Percentiles rank a stretch among this genome's conserved stretches.
phyloP scores from a whole-genome alignment of 2,888 invertebrate genomes.

The Cheiracanthium punctorium region DNA sequence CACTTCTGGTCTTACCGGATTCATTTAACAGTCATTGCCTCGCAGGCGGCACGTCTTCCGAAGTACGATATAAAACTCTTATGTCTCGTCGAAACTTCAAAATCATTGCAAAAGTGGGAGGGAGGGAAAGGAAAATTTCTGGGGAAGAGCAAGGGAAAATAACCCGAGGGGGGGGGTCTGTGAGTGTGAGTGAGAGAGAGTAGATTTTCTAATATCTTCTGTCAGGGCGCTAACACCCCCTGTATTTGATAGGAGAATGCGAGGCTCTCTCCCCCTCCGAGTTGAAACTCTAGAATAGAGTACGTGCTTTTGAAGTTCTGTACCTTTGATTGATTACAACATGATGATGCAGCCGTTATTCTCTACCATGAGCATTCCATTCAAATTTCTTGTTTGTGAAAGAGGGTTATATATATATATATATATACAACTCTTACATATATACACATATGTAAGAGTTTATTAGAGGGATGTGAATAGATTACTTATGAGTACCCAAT shows the following conservation, averaged over 20 bases:
- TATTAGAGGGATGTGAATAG: neutral
- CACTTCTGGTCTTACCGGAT: neutral
- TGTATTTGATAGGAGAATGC: neutral
- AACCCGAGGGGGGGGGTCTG: constrained; percentile 15
- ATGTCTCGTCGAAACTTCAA: neutral
- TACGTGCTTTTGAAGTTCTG: constrained; percentile 1
- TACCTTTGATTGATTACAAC: neutral
- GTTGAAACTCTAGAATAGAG: neutral
- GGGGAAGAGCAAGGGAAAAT: neutral
- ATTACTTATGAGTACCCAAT: neutral
- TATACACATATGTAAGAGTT: no score
- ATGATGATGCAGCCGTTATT: neutral
- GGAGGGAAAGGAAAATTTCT: neutral
- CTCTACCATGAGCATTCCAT: neutral
- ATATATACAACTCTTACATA: no score
- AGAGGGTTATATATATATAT: no score
- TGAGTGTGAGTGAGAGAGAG: no score
- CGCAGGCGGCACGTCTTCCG: neutral
- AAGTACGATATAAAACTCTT: neutral
- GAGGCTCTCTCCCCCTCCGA: neutral
- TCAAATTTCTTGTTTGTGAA: neutral
- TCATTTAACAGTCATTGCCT: neutral
- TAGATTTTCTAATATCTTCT: constrained; percentile 42
- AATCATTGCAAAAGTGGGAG: neutral
- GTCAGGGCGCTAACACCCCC: constrained; percentile 24